phyloP scores from a whole-genome alignment of 64 coral and sea anemone species.

The Actinia tenebrosa region DNA sequence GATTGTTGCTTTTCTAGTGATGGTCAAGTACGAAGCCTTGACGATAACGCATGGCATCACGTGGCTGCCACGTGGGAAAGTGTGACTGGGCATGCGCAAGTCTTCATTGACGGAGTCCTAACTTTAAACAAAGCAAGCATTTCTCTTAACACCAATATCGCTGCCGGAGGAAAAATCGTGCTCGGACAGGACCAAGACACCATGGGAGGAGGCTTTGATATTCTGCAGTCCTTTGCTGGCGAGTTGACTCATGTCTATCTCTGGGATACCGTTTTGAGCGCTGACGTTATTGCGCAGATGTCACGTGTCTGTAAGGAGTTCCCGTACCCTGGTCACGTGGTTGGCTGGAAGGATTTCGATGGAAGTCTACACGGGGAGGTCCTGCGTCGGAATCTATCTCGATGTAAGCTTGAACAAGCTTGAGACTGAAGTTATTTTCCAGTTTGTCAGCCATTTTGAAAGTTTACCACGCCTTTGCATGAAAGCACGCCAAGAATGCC shows the following conservation, averaged over 20 bases:
- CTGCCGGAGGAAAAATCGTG: conserved; percentile 34
- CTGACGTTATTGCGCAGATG: conserved; percentile 17
- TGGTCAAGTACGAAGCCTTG: neutral
- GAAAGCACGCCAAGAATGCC: neutral
- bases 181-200: conserved; percentile 58
- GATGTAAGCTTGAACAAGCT: neutral
- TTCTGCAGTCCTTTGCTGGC: conserved; percentile 46
- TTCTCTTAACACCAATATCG: neutral
- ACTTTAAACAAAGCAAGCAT: conserved; percentile 19
- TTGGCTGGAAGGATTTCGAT: conserved; percentile 48
- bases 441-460: neutral
- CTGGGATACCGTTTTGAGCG: conserved; percentile 35
- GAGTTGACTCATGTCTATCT: conserved; percentile 50
- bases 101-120: conserved; percentile 44
- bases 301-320: conserved; percentile 40
- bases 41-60: conserved; percentile 54
- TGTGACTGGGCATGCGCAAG: neutral
- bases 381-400: conserved; percentile 30
- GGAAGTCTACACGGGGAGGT: conserved; percentile 19
- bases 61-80: conserved; percentile 44
- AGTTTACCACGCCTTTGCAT: neutral
- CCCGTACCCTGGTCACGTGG: conserved; percentile 46
- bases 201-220: conserved; percentile 38
- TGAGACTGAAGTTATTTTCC: neutral
- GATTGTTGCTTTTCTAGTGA: neutral